Conservation (phyloP, 2,113 vertebrate species). For the Planiliza haematocheilus region DNA sequence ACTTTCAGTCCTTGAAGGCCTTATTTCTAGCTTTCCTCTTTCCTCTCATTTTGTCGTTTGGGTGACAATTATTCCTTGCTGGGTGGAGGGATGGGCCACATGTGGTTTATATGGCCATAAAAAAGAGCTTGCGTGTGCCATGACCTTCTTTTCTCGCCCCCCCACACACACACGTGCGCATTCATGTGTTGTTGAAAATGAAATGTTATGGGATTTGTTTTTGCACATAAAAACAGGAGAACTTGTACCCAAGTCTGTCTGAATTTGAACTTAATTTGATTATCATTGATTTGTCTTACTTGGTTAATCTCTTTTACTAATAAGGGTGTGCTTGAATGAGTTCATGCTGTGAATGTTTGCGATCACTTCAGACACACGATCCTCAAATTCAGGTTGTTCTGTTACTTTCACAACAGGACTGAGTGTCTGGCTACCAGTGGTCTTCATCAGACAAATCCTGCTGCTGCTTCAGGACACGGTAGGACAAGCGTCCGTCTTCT, state of each 20-base stretch:
- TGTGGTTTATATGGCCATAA: conserved; percentile 21
- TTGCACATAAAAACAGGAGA: background rate
- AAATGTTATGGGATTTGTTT: background rate
- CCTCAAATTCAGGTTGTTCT: conserved; percentile 5
- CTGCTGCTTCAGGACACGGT: conserved; percentile 52
- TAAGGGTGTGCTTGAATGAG: no score
- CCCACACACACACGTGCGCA: background rate
- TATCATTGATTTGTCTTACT: background rate
- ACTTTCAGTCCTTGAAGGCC: conserved; percentile 47
- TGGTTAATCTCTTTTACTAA: no score
- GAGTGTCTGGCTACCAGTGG: conserved; percentile 1
- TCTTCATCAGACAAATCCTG: conserved; percentile 20
- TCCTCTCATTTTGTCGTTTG: conserved; percentile 36
- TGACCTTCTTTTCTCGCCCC: background rate
- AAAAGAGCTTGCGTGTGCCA: conserved; percentile 2
- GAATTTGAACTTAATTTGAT: background rate
- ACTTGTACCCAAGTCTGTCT: no score
- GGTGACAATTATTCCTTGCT: conserved; percentile 29
- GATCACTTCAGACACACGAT: background rate
- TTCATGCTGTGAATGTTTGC: background rate
- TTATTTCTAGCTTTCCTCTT: conserved; percentile 29
- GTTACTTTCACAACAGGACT: conserved; percentile 15
- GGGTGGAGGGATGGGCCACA: conserved; percentile 8
- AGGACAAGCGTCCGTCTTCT: conserved; percentile 26
- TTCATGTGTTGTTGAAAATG: background rate